Evolutionary conservation across 2,888 invertebrate genomes (phyloP), one percentile per base, ranked within the genome.

Genomic region (Azorinus chamasolen): DNA sequence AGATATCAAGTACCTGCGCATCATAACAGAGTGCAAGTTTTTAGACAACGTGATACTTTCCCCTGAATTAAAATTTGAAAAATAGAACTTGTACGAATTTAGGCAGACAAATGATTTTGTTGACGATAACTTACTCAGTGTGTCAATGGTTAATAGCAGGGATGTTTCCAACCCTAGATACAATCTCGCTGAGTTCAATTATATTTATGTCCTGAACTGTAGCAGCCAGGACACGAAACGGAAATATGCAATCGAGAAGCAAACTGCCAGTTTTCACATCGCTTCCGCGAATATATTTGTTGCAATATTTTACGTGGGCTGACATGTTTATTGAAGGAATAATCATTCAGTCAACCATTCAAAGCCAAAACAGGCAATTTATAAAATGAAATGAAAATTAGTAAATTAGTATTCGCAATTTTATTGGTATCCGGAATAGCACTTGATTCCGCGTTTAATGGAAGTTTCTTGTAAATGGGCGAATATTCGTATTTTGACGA

Each of bases 321-420:
- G 73, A 62, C 73, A 65, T 68, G 64, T 78, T 78, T 78, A 70
- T 73, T 61, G 73, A 69, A 53, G 65, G 57, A 69, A 73, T 73
- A 78, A 73, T 69, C 63, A 61, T 78, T 69, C 68, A 58, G 54
- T 65, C 65, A 61, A 64, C 69, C 65, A 73, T 78, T 78, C 61
- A 50, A 63, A 65, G 50, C 57, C 69, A 57, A 65, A 54, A 64
- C 63, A 61, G 55, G 53, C 65, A 65, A 78, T 78, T 78, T 78
- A 73, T 78, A 73, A 78, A 71, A 64, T 71, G 73, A 78, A 73
- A 69, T 73, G 78, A 78, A 73, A 78, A 78, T 78, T 73, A 64
- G 61, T 63, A 70, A 65, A 73, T 73, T 78, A 73, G 78, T 73
- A 62, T 73, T 73, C 72, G 55, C 65, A 53, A 48, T 41, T 65